Evolutionary conservation across 2,113 vertebrate species (phyloP).

Genomic region (Noturus placidus): DNA sequence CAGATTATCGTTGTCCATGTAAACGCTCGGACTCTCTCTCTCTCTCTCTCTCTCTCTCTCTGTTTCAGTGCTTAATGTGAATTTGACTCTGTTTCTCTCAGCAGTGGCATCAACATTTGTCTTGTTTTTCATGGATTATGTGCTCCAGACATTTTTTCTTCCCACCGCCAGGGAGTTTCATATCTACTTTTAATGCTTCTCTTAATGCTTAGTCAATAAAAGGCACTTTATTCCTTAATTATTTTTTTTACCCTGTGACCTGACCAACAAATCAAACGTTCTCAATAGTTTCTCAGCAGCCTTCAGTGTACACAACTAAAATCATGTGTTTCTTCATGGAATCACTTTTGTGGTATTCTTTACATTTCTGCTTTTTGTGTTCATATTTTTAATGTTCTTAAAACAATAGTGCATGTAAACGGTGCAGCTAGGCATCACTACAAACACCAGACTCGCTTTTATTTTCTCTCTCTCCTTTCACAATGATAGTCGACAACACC

Average conservation of each 20-base stretch:
- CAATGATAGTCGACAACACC: background rate
- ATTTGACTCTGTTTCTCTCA: background rate
- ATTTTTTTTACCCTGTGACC: background rate
- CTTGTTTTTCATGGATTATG: slow-evolving; percentile 9
- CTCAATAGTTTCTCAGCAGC: background rate
- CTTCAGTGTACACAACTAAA: background rate
- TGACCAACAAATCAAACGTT: background rate
- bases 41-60: background rate
- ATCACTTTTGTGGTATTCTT: background rate
- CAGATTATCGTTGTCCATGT: no score
- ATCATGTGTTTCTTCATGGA: background rate
- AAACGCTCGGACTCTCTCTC: background rate
- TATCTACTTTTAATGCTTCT: background rate
- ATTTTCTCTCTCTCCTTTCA: background rate
- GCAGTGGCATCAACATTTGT: background rate
- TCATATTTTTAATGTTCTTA: background rate
- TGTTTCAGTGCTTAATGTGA: background rate
- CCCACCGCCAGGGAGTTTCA: background rate
- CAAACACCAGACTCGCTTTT: background rate
- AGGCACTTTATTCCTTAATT: slow-evolving; percentile 14
- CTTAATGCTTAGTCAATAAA: background rate
- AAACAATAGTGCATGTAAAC: background rate
- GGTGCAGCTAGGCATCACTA: background rate
- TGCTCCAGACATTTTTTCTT: background rate
- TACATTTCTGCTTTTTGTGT: background rate